Percentiles rank a stretch among this genome's conserved stretches.
Conservation (phyloP, 2,113 vertebrate species). For the Prinia subflava region DNA sequence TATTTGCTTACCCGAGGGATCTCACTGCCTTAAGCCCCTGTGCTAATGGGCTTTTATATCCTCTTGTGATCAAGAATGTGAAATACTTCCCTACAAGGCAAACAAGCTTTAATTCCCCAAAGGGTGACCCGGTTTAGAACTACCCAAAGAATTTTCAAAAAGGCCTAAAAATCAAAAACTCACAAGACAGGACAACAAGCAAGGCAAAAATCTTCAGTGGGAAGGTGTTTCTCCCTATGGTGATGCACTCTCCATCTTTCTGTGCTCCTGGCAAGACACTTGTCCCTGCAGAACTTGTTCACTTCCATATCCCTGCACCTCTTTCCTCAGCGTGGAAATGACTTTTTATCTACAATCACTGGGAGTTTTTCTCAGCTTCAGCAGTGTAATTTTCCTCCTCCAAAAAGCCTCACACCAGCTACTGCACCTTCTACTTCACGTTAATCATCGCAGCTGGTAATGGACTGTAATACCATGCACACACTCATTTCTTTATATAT, state of each 20-base stretch:
- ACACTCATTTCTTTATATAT: background rate
- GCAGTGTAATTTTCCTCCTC: conserved; percentile 40
- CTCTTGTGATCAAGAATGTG: background rate
- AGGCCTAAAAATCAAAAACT: background rate
- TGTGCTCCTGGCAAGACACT: too few relatives aligned
- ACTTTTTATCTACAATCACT: background rate
- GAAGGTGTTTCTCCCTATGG: background rate
- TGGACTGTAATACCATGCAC: background rate
- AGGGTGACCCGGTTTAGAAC: background rate
- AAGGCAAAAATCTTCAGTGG: background rate
- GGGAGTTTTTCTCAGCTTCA: background rate
- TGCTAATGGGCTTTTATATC: background rate
- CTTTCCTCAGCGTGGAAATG: background rate
- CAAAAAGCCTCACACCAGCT: conserved; percentile 22
- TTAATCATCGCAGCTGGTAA: conserved; percentile 43
- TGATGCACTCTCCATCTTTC: background rate
- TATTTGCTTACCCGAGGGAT: background rate
- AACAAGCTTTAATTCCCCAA: background rate
- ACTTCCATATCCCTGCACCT: background rate
- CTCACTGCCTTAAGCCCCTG: background rate
- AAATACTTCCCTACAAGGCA: background rate
- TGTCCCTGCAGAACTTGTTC: background rate
- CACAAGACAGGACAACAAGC: background rate
- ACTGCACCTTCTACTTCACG: background rate
- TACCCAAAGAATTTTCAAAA: background rate